Evolutionary conservation across 2,797 vertebrate genomes (phyloP), one percentile per base, ranked within the genome.

Genomic region (Sebastes dallii): DNA sequence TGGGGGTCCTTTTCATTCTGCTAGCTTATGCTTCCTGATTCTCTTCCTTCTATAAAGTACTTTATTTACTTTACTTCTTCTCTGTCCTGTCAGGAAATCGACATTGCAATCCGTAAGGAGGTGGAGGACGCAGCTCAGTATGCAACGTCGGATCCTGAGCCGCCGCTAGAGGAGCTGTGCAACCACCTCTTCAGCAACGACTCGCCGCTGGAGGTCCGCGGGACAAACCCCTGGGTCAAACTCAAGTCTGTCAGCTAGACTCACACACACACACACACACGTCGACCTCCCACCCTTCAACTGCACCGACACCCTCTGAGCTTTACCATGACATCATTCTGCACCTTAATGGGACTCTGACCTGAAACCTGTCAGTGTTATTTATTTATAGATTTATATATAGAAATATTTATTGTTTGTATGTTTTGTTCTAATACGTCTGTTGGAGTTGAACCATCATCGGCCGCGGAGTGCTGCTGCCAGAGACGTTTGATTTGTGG

Each of bases 81-180:
- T 61, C 50, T 55, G 16, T 77, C 20, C 72, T 1, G 25, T n/a
- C 91, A 98, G 96, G 96, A 96, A 81, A 97, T 97, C 0, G 97
- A 97, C 46, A 80, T 92, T 1, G 94, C 92, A 5, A 96, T 98
- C 81, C 93, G 93, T 14, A 97, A 97, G 76, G 95, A 97, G 88
- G 95, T 98, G 0, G 97, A 98, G 52, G 97, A 97, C 2, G 97
- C 97, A 0, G 94, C 96, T 67, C 97, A 96, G 90, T 97, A 96
- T 52, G 96, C 97, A 2, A 95, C 87, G 1, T 96, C 95, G 0
- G 96, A 98, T 34, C 96, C 95, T 0, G 97, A 98, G 85, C 97
- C 97, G 0, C 77, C 95, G 0, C 46, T 98, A 88, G 97, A 97
- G 9, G 96, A 97, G 0, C 78, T 98, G 1, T 96, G 95, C 61